Evolutionary conservation across 2,797 vertebrate genomes (phyloP).

Genomic region (Falco berigora): DNA sequence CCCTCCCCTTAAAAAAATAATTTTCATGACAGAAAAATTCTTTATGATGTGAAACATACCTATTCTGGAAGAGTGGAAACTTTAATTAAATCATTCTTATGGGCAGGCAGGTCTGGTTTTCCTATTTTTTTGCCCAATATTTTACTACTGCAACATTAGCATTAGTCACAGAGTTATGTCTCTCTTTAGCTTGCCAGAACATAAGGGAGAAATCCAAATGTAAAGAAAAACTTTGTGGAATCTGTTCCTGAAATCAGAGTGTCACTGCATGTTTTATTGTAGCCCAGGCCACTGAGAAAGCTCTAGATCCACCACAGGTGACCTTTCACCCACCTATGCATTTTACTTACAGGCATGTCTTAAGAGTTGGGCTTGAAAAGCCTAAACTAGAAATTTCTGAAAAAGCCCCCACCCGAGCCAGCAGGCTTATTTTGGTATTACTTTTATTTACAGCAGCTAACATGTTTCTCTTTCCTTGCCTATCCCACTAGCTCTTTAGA

Average conservation of each 20-base stretch:
- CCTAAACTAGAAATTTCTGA: neutral
- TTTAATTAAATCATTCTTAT: conserved; percentile 52
- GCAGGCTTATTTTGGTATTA: neutral
- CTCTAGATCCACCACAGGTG: neutral
- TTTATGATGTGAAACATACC: conserved; percentile 46
- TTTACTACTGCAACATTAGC: conserved; percentile 32
- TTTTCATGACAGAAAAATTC: conserved; percentile 2
- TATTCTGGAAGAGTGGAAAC: conserved; percentile 41
- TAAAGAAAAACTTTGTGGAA: neutral
- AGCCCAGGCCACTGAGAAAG: neutral
- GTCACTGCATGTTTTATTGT: neutral
- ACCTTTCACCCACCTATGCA: neutral
- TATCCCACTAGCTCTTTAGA: neutral
- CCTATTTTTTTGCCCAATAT: conserved; percentile 25
- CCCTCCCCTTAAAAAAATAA: neutral
- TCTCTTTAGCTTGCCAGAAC: neutral
- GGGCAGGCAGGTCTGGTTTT: conserved; percentile 28
- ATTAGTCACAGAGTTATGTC: conserved; percentile 29
- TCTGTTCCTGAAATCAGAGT: neutral
- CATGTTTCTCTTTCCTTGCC: neutral
- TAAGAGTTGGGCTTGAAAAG: neutral
- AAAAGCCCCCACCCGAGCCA: neutral
- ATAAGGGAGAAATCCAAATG: neutral
- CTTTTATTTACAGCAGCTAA: neutral
- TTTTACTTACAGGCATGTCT: neutral